Conservation (phyloP, 2,888 invertebrate genomes). For the Cremastinae sp. region DNA sequence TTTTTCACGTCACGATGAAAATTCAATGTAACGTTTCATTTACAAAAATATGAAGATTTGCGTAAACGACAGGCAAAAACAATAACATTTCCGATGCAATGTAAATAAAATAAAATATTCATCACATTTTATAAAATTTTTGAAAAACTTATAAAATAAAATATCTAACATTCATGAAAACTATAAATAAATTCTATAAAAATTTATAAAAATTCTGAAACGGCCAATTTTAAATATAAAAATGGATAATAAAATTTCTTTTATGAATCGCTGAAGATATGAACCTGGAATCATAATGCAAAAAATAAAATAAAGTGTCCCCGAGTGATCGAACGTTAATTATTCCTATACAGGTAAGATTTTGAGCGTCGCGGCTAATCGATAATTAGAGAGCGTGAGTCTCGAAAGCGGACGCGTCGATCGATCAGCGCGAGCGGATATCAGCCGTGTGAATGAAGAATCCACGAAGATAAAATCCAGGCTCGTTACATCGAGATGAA, state of each 20-base stretch:
- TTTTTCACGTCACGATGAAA: not conserved
- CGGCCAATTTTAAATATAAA: no score
- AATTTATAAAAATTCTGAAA: no score
- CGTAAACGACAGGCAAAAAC: no score
- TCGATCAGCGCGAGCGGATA: conserved; percentile 42
- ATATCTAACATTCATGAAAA: no score
- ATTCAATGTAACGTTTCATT: not conserved
- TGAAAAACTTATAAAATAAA: no score
- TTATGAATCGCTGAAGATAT: not conserved
- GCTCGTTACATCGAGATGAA: conserved; percentile 35
- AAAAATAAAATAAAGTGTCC: not conserved
- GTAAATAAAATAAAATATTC: no score
- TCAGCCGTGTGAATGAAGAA: conserved; percentile 37
- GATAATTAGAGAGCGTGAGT: conserved; percentile 31
- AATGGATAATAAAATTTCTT: no score
- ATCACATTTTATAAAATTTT: no score
- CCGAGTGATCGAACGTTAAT: conserved; percentile 22
- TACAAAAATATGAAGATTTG: no score
- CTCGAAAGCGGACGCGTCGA: conserved; percentile 34
- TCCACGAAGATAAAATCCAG: conserved; percentile 50
- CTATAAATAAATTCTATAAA: no score
- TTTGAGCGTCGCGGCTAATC: conserved; percentile 27
- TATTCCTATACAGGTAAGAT: conserved; percentile 42
- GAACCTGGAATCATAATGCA: not conserved
- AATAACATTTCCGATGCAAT: no score